Conservation (phyloP, 2,888 invertebrate species). For the Euphydryas editha region DNA sequence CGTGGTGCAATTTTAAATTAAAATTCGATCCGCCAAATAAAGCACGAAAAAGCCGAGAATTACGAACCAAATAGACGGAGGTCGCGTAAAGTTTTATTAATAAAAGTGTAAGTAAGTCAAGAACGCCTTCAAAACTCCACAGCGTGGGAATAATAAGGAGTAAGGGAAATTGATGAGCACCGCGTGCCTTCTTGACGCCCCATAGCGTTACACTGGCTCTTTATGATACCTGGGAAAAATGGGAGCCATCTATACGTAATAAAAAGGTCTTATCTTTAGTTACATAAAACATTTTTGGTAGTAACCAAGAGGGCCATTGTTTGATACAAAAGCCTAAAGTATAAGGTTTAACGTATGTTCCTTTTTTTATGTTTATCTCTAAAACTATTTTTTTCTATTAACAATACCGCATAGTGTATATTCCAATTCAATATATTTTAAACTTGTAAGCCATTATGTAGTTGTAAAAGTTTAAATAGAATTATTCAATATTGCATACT, state of each 20-base stretch:
- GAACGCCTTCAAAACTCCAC: constrained; percentile 61
- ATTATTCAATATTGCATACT: no score
- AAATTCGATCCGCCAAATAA: constrained; percentile 50
- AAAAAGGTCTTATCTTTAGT: constrained; percentile 2
- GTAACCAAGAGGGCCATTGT: neutral
- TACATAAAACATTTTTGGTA: neutral
- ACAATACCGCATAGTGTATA: no score
- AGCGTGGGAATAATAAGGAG: constrained; percentile 66
- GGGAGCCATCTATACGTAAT: constrained; percentile 16
- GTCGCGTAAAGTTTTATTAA: constrained; percentile 72
- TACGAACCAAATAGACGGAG: constrained; percentile 50
- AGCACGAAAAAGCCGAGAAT: constrained; percentile 50
- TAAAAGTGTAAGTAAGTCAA: constrained; percentile 71
- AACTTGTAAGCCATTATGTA: no score
- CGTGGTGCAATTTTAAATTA: constrained; percentile 44
- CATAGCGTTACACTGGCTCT: constrained; percentile 27
- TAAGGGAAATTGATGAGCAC: constrained; percentile 69
- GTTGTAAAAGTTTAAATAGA: no score
- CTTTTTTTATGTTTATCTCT: no score
- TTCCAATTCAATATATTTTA: no score
- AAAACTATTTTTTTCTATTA: no score
- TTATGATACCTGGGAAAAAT: constrained; percentile 39
- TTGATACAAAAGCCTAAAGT: neutral
- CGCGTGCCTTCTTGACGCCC: constrained; percentile 46
- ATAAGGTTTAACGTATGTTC: no score